Conservation (phyloP, 2,113 vertebrate genomes). For the pig (Sus scrofa) region DNA sequence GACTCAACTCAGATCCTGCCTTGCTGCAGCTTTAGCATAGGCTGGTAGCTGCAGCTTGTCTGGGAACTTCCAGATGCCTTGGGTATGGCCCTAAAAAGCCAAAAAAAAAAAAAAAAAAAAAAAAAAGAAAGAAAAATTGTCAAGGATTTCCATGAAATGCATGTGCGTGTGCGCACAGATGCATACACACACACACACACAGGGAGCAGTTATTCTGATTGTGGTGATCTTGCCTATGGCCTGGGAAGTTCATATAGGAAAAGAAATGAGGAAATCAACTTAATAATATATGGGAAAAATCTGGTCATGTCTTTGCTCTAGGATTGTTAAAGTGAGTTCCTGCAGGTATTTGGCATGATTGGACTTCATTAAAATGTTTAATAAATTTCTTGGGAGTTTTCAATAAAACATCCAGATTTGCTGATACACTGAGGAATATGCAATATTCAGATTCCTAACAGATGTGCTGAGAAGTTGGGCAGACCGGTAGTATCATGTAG, state of each 20-base stretch:
- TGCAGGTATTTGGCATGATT: neutral
- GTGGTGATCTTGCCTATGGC: neutral
- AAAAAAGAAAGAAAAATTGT: neutral
- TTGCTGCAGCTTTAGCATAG: no score
- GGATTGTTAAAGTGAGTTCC: neutral
- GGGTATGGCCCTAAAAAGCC: no score
- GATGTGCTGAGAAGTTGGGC: neutral
- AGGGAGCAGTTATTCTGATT: neutral
- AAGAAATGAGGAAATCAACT: neutral
- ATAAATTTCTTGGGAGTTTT: slow-evolving; percentile 14
- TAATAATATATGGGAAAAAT: neutral
- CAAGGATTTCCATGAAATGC: neutral
- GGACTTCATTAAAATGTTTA: neutral
- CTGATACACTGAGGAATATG: neutral
- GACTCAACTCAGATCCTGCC: no score
- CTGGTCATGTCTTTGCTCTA: neutral
- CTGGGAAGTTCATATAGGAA: neutral
- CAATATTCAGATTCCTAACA: neutral
- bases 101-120: no score
- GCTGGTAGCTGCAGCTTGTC: no score
- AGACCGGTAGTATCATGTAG: neutral
- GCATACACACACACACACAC: neutral
- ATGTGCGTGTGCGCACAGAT: accelerated
- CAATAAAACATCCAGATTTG: neutral
- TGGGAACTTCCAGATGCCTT: no score